These are phyloP conservation scores for Mizuhopecten yessoensis DNA, from an alignment of 1,140 invertebrate genomes.

Conservation along the genomic window DNA sequence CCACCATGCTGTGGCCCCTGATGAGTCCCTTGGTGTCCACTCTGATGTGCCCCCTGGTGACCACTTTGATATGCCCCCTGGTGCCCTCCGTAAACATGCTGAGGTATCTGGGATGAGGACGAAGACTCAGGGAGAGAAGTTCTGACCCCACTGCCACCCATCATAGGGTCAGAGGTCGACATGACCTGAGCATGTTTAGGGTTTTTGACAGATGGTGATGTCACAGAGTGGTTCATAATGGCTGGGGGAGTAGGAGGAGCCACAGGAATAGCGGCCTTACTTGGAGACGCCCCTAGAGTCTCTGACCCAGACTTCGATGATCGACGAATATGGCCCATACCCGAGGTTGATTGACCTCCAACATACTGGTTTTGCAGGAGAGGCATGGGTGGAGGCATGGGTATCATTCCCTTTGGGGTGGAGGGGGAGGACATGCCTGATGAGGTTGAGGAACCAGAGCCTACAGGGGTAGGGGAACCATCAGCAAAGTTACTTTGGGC, in stretches of 20 bases:
- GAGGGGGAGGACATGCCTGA: slow-evolving; percentile 64
- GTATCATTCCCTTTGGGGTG: slow-evolving; percentile 61
- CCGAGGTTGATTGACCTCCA: slow-evolving; percentile 45
- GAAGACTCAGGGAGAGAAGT: not conserved
- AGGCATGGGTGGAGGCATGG: slow-evolving; percentile 62
- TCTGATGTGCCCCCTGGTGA: not conserved
- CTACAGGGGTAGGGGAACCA: not conserved
- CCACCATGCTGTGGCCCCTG: not conserved
- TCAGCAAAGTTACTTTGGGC: not conserved
- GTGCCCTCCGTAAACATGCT: not conserved
- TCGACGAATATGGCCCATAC: slow-evolving; percentile 43
- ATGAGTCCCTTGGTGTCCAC: not conserved
- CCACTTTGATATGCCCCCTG: slow-evolving; percentile 27
- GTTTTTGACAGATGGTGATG: slow-evolving; percentile 48
- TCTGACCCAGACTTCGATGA: slow-evolving; percentile 59
- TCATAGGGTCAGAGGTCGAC: not conserved
- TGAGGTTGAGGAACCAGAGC: slow-evolving; percentile 52
- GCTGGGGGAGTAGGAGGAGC: slow-evolving; percentile 52
- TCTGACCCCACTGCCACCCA: not conserved
- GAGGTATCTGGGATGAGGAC: slow-evolving; percentile 12
- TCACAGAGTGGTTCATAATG: slow-evolving; percentile 17
- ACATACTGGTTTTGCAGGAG: slow-evolving; percentile 62
- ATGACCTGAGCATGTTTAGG: slow-evolving; percentile 51
- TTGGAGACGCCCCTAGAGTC: slow-evolving; percentile 44
- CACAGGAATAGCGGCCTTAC: slow-evolving; percentile 47